A percentile compares a stretch with the other conserved stretches of the same genome.
Conservation (phyloP, 2,888 invertebrate species). For the Hemithea aestivaria region DNA sequence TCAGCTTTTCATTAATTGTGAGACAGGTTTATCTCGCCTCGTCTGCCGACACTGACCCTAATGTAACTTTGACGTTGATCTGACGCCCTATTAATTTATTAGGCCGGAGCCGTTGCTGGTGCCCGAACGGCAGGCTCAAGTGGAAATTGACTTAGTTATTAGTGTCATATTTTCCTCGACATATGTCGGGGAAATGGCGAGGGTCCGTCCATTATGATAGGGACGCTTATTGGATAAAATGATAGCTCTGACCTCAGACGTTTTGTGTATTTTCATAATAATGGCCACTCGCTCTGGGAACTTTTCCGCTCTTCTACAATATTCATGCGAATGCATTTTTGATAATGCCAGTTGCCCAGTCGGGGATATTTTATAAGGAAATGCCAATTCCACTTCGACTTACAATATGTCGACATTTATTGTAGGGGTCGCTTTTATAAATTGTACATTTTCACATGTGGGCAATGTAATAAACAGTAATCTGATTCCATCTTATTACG, state of each 20-base stretch:
- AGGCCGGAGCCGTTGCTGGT: slow-evolving; percentile 37
- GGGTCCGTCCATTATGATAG: slow-evolving; percentile 42
- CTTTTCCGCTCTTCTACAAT: slow-evolving; percentile 3
- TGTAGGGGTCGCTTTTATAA: no score
- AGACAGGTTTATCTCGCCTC: slow-evolving; percentile 51
- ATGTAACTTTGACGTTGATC: slow-evolving; percentile 62
- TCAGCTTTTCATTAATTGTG: slow-evolving; percentile 72
- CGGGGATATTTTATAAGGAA: slow-evolving; percentile 4
- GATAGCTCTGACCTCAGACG: slow-evolving; percentile 25
- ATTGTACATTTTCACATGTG: no score
- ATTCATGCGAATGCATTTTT: slow-evolving; percentile 14
- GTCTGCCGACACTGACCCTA: slow-evolving; percentile 47
- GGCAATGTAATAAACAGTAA: neutral
- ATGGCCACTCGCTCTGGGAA: slow-evolving; percentile 14
- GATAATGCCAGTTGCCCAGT: slow-evolving; percentile 2
- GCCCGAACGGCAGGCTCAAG: slow-evolving; percentile 39
- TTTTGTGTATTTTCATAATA: slow-evolving; percentile 27
- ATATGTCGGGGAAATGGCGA: slow-evolving; percentile 39
- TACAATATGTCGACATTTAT: no score
- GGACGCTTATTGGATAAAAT: slow-evolving; percentile 31
- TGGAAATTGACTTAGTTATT: slow-evolving; percentile 59
- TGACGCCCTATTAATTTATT: slow-evolving; percentile 69
- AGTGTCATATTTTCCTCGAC: slow-evolving; percentile 57
- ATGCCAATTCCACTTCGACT: neutral
- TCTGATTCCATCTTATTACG: slow-evolving; percentile 29